These are phyloP conservation scores for Aleiodes leptofemur DNA, from an alignment of 2,888 invertebrate genomes.

Conservation along the genomic window DNA sequence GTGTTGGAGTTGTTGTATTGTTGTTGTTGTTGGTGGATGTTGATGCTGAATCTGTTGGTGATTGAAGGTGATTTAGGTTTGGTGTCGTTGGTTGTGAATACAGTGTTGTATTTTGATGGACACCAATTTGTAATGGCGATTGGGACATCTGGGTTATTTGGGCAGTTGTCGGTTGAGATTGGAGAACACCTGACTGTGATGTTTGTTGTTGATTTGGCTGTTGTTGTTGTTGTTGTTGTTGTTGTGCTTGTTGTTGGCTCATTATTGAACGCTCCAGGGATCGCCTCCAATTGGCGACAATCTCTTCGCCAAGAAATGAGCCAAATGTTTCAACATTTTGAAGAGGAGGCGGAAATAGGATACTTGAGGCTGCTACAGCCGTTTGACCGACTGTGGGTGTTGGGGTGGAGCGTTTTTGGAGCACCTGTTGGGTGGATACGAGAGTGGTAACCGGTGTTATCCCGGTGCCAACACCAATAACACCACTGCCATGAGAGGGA, in stretches of 20 bases:
- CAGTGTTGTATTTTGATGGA: constrained; percentile 65
- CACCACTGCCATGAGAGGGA: constrained; percentile 69
- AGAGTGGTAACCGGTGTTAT: constrained; percentile 67
- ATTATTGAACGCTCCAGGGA: constrained; percentile 79
- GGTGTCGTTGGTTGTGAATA: constrained; percentile 74
- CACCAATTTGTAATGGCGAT: constrained; percentile 58
- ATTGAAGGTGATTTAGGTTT: constrained; percentile 76
- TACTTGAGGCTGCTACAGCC: constrained; percentile 67
- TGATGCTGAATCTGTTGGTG: constrained; percentile 77
- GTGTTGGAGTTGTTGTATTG: constrained; percentile 1
- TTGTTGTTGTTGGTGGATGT: constrained; percentile 49
- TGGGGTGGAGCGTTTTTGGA: constrained; percentile 71
- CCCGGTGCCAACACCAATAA: constrained; percentile 63
- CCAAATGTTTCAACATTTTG: constrained; percentile 85
- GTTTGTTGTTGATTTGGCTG: constrained; percentile 77
- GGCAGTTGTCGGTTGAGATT: constrained; percentile 76
- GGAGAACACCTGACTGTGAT: constrained; percentile 57
- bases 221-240: constrained; percentile 72
- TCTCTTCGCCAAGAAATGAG: constrained; percentile 87
- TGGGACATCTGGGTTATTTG: constrained; percentile 77
- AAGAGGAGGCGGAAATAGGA: constrained; percentile 78
- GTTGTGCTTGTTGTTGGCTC: constrained; percentile 70
- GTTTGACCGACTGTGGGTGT: constrained; percentile 73
- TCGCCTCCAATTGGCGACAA: constrained; percentile 87
- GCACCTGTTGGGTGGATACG: constrained; percentile 69